Evolutionary conservation across 2,113 vertebrate species (phyloP).

Genomic region (Melanerpes aurifrons): DNA sequence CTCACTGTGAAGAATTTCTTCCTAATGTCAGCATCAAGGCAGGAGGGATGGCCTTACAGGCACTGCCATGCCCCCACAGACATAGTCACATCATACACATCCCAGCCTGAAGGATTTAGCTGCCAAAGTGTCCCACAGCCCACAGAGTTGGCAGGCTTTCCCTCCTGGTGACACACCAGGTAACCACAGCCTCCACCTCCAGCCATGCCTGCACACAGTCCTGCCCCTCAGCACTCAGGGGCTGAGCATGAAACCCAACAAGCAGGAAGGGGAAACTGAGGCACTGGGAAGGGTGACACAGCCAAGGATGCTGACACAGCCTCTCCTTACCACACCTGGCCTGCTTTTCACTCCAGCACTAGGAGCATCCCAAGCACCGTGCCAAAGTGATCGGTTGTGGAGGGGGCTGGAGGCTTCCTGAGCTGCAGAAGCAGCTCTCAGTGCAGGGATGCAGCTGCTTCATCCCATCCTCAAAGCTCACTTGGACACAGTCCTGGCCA

Average conservation of each 20-base stretch:
- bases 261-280: not conserved
- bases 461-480: not conserved
- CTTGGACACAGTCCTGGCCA: too few species aligned
- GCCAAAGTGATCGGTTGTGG: fast-evolving
- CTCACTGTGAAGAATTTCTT: too few species aligned
- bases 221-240: not conserved
- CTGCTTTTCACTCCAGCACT: fast-evolving
- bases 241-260: not conserved
- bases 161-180: not conserved
- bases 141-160: not conserved
- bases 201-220: not conserved
- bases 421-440: not conserved
- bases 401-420: fast-evolving
- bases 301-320: not conserved
- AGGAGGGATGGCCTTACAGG: not conserved
- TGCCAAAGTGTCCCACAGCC: not conserved
- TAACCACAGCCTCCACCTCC: not conserved
- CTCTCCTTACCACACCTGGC: not conserved
- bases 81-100: fast-evolving
- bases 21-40: not conserved
- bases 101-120: not conserved
- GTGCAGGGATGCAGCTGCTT: not conserved
- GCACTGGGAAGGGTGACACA: not conserved
- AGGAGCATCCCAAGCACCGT: not conserved
- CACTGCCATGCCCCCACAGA: fast-evolving